A percentile compares a stretch with the other conserved stretches of the same genome.
Conservation (phyloP, 2,888 invertebrate species). For the Belgica antarctica region DNA sequence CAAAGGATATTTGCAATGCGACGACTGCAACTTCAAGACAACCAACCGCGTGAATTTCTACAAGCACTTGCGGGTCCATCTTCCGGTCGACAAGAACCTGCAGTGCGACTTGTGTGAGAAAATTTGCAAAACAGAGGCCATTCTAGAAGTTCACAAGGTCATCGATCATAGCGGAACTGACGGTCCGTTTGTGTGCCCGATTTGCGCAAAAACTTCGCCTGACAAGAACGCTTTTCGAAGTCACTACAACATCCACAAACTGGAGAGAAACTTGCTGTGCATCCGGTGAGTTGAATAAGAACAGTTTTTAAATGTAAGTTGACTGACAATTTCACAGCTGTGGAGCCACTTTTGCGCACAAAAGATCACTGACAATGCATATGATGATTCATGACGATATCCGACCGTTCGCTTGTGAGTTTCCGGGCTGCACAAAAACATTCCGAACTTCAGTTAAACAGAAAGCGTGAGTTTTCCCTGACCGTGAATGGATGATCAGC, state of each 20-base stretch:
- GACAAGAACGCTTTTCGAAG: not conserved
- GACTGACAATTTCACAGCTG: no score
- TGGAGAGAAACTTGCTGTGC: constrained; percentile 46
- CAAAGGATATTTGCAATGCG: not conserved
- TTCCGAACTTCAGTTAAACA: constrained; percentile 65
- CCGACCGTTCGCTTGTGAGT: constrained; percentile 61
- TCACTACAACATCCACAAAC: not conserved
- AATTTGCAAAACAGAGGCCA: not conserved
- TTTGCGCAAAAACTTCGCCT: constrained; percentile 1
- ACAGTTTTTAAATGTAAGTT: no score
- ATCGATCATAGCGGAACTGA: constrained; percentile 21
- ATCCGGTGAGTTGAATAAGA: no score
- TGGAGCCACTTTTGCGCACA: constrained; percentile 66
- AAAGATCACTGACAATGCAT: constrained; percentile 70
- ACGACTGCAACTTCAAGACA: not conserved
- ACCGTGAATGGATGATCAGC: no score
- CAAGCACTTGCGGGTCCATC: not conserved
- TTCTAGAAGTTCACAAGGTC: not conserved
- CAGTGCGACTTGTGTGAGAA: not conserved
- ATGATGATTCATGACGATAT: constrained; percentile 64
- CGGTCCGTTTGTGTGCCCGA: constrained; percentile 20
- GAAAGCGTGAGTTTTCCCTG: constrained; percentile 53
- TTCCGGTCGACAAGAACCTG: not conserved
- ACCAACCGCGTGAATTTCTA: not conserved
- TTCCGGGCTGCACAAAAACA: constrained; percentile 59